Evolutionary conservation across 2,888 invertebrate species (phyloP), one percentile per base, ranked within the genome.

Genomic region (Amblyjoppa fuscipennis): DNA sequence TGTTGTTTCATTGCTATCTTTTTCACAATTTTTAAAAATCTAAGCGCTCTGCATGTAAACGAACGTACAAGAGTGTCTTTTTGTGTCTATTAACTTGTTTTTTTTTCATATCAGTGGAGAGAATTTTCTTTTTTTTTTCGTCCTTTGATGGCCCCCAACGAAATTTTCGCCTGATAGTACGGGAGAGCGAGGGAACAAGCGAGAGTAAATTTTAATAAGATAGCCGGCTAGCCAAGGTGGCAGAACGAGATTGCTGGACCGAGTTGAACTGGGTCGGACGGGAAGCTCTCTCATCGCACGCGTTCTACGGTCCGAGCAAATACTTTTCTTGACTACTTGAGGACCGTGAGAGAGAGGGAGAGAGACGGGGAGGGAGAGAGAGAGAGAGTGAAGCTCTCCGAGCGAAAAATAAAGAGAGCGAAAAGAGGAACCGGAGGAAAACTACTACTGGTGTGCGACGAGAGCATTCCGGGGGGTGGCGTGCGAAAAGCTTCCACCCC

Each of bases 281-380:
- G 81, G 81, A 83, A 79, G 56, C 74, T 71, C 83, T 79, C 75
- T 83, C 78, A 34, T 49, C 79, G 83, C 78, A 79, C 71, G 73
- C 66, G 41, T 49, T 73, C 49, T 64, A 78, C 70, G 82, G 87
- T 87, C 87, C 87, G 87, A 86, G 87, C 86, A 87, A 87, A 87
- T 87, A 87, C 86, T 87, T 87, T 87, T 77, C 87, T 87, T 83
- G 77, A 87, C 87, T 87, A 87, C 86, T 86, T 86, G 87, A 87
- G 87, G 84, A 78, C 83, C 82, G 73, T 28, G n/a, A 20, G 59
- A 69, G 73, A 51, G 59, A 71, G 76, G 45, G 51, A 51, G 31
- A n/a, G 64, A 61, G 16, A 45, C 51, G 28, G 9, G 45, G 56
- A 4, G 38, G 45, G 74, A 79, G 69, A 70, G 16, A 78, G 69